Conservation (phyloP, 2,888 invertebrate genomes). For the Blastobasis adustella region DNA sequence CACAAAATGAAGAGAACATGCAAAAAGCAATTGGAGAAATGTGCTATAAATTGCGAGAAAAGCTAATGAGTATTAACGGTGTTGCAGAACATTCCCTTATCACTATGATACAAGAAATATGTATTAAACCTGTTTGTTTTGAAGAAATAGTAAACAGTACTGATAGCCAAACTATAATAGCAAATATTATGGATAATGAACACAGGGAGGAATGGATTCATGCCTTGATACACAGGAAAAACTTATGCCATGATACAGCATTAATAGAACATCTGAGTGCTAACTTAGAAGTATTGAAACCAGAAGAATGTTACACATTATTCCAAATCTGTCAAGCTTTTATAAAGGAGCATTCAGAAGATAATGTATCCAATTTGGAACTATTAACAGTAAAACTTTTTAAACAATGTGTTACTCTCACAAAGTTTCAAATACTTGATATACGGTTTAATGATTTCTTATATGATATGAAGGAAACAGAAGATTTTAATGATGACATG, state of each 20-base stretch:
- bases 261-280: constrained; percentile 31
- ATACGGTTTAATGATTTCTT: constrained; percentile 40
- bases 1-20: constrained; percentile 41
- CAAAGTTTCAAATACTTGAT: constrained; percentile 38
- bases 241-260: constrained; percentile 33
- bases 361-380: constrained; percentile 15
- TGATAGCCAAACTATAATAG: constrained; percentile 32
- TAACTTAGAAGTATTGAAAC: constrained; percentile 33
- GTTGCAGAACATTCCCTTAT: constrained; percentile 44
- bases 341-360: constrained; percentile 23
- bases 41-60: constrained; percentile 38
- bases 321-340: constrained; percentile 30
- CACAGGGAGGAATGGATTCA: constrained; percentile 42
- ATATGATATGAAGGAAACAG: constrained; percentile 27
- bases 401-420: constrained; percentile 29
- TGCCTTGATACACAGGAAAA: constrained; percentile 42
- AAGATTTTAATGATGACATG: constrained; percentile 31
- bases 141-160: constrained; percentile 42
- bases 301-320: constrained; percentile 34
- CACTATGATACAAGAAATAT: constrained; percentile 48
- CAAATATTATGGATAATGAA: constrained; percentile 34
- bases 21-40: constrained; percentile 54
- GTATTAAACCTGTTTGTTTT: constrained; percentile 44
- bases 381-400: constrained; percentile 38
- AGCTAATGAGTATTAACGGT: constrained; percentile 25